Evolutionary conservation across 2,888 invertebrate species (phyloP), one percentile per base, ranked within the genome.

Genomic region (Dasypogon diadema): DNA sequence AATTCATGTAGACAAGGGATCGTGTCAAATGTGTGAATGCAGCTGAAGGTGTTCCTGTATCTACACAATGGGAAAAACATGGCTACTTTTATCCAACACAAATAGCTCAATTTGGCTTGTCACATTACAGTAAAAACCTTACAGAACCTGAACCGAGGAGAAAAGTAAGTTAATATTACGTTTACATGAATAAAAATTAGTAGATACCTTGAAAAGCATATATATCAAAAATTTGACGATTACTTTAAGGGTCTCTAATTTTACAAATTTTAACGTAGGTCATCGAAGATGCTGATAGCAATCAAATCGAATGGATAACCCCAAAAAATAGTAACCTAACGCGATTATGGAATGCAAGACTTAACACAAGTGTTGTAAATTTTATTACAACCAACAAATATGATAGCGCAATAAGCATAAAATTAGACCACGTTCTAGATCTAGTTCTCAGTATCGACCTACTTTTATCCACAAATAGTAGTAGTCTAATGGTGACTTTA

Each of bases 51-150:
- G 97, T 98, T 14, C 98, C 98, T 0, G 92, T 98, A 73, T 96
- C 96, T n/a, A 96, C 94, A 0, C 98, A 98, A 84, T 99, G 99
- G 99, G 95, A 97, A 81, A 92, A 93, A 37, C 91, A 92, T 78
- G 99, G 99, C 0, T 98, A 99, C 86, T 97, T 93, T 86, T 99
- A 99, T 87, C 98, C 99, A 0, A 99, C 98, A 1, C 99, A 99
- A 87, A 98, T 99, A 79, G 98, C 99, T 4, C 99, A 99, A 85
- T 99, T 96, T 85, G 99, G 97, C 0, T 87, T 99, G 75, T 96
- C 98, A 8, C 99, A 99, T 87, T 99, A 97, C 86, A 97, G 97
- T 86, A 98, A 98, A 86, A 94, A 96, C 85, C 87, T 98, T 12
- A 94, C 93, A 0, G 96, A 96, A 81, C 92, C 93, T 0, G 92